phyloP scores from a whole-genome alignment of 2,113 vertebrate genomes.

The Mus spicilegus region DNA sequence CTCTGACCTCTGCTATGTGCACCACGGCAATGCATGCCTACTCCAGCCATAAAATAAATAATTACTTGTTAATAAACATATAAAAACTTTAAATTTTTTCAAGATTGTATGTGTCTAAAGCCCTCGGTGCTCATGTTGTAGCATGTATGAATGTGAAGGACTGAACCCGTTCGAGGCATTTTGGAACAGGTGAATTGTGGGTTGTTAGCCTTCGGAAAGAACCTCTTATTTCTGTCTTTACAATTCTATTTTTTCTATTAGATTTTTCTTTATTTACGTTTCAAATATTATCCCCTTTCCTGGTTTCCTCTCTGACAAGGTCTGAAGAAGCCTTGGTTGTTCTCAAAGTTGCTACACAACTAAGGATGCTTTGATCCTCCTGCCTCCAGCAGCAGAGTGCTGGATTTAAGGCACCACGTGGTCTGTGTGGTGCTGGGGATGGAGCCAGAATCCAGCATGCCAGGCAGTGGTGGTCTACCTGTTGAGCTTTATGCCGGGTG shows the following conservation, averaged over 20 bases:
- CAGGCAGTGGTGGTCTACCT: not conserved
- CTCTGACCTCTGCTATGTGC: not conserved
- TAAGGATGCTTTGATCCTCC: not conserved
- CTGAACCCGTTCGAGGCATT: not conserved
- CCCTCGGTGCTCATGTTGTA: fast-evolving
- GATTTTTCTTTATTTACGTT: too few species aligned
- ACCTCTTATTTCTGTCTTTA: not conserved
- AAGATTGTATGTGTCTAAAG: not conserved
- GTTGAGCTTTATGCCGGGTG: not conserved
- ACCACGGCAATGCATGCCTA: fast-evolving
- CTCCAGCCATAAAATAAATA: not conserved
- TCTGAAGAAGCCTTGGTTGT: not conserved
- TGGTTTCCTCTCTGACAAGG: not conserved
- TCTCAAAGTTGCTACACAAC: not conserved
- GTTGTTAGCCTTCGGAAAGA: not conserved
- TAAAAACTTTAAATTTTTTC: not conserved
- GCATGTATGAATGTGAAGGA: fast-evolving
- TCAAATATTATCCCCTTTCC: too few species aligned
- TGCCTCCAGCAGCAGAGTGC: not conserved
- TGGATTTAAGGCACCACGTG: not conserved
- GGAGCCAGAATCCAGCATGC: too few species aligned
- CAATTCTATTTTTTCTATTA: too few species aligned
- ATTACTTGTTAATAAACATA: too few species aligned
- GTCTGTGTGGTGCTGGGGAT: not conserved
- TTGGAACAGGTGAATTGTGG: too few species aligned